A percentile compares a stretch with the other conserved stretches of the same genome.
phyloP scores from a whole-genome alignment of 2,888 invertebrate species.

The Cosmia trapezina region DNA sequence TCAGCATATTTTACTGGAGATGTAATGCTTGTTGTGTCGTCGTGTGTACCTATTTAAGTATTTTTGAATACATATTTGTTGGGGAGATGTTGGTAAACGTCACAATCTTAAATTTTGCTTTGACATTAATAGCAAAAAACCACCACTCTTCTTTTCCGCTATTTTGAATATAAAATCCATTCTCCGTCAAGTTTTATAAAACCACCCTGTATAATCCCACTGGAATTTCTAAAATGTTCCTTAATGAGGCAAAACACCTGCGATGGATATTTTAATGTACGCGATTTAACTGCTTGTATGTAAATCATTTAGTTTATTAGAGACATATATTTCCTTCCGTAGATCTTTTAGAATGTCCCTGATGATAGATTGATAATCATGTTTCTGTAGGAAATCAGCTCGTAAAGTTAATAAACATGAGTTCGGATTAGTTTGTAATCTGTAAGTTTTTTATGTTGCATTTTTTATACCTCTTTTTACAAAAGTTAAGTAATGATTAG shows the following conservation, averaged over 20 bases:
- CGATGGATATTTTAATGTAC: conserved; percentile 66
- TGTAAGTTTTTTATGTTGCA: background rate
- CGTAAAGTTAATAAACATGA: conserved; percentile 18
- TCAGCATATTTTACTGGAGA: background rate
- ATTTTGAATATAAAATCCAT: background rate
- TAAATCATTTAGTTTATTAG: conserved; percentile 62
- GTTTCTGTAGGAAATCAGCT: conserved; percentile 32
- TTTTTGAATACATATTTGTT: background rate
- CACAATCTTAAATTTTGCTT: background rate
- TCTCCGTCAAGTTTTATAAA: background rate
- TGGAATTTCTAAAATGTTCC: conserved; percentile 71
- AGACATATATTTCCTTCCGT: conserved; percentile 45
- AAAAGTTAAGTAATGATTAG: background rate
- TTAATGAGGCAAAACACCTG: conserved; percentile 80
- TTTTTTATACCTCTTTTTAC: background rate
- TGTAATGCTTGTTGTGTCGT: background rate
- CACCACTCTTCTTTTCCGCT: background rate
- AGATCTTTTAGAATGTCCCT: conserved; percentile 24
- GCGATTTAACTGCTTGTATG: conserved; percentile 54
- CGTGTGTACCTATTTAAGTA: background rate
- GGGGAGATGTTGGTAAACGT: background rate
- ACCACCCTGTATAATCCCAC: conserved; percentile 46
- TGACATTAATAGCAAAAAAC: background rate
- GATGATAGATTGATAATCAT: conserved; percentile 49
- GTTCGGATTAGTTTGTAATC: conserved; percentile 9